phyloP scores from a whole-genome alignment of 2,113 vertebrate species.

The Megaceryle maxima region DNA sequence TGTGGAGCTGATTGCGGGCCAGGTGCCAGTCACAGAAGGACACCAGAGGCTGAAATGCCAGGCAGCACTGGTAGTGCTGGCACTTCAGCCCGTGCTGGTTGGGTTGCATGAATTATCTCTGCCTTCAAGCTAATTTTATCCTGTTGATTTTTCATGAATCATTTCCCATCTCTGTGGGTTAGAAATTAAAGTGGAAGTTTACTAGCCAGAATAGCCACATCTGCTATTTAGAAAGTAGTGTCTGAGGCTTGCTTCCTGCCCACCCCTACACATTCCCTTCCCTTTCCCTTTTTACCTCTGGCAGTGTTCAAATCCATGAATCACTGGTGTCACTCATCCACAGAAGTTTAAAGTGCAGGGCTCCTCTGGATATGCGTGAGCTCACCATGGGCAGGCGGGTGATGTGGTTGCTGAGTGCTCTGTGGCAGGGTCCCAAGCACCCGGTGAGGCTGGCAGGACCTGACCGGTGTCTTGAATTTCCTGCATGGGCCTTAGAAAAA shows the following conservation, averaged over 20 bases:
- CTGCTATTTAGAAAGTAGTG: conserved; percentile 48
- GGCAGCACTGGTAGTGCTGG: conserved; percentile 32
- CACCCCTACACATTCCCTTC: background rate
- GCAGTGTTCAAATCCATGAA: background rate
- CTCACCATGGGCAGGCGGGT: background rate
- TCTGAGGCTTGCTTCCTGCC: conserved; percentile 58
- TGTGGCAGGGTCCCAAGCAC: background rate
- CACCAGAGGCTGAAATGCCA: conserved; percentile 53
- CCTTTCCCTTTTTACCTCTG: conserved; percentile 23
- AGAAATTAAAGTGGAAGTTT: conserved; percentile 65
- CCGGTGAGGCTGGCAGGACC: background rate
- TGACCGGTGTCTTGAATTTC: background rate
- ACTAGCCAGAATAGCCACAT: conserved; percentile 54
- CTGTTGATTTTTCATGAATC: conserved; percentile 71
- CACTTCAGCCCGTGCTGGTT: conserved; percentile 27
- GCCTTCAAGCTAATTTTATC: conserved; percentile 67
- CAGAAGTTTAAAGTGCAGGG: background rate
- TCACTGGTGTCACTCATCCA: background rate
- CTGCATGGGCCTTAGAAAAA: background rate
- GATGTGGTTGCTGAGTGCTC: background rate
- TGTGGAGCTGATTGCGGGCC: background rate
- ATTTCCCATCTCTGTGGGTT: conserved; percentile 67
- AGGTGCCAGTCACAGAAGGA: conserved; percentile 46
- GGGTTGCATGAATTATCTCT: conserved; percentile 52
- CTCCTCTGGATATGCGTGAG: background rate